Evolutionary conservation across 2,888 invertebrate species (phyloP), one percentile per base, ranked within the genome.

Genomic region (Leptarthrus brevirostris): DNA sequence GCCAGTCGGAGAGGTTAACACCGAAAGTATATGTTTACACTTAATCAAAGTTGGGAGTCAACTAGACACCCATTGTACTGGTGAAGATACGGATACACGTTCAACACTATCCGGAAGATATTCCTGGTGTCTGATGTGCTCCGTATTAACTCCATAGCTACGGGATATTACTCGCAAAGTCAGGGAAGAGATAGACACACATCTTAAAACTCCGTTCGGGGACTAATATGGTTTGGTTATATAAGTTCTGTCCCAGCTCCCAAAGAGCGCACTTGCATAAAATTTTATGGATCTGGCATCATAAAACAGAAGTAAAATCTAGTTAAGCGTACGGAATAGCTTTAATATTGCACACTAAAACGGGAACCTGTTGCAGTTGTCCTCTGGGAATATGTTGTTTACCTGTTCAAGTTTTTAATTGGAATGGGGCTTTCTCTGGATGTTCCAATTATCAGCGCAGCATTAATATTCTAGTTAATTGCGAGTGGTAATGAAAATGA

Each of bases 11-110:
- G 73, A 73, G 73, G 73, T 73, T 73, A 73, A 73, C 73, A 73
- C 73, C 73, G 66, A 73, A 73, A 66, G 73, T 73, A 73, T 73
- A 73, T 73, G 73, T 73, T 73, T 73, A 73, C 73, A 73, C 73
- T 73, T 73, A 73, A 73, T 73, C 73, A 73, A 73, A 73, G 71
- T 71, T 71, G 54, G 54, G 54, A 71, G 40, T 54, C 40, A 71
- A 71, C 69, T 69, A 69, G 52, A 30, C 52, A 18, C 49, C 69
- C 3, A 20, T 34, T 69, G 69, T 49, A 18, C 47, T 30, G 12
- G 22, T 18, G 52, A 18, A 20, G 49, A 26, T 18, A 64, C 47
- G 22, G 49, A 26, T 18, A 64, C 47, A 40, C 64, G 47, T 47
- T 24, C 44, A 26, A 44, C 64, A 52, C 49, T 52, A 69, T 18